Base-by-base conservation (phyloP, 2,797 vertebrate genomes). In the Siniperca undulata region DNA sequence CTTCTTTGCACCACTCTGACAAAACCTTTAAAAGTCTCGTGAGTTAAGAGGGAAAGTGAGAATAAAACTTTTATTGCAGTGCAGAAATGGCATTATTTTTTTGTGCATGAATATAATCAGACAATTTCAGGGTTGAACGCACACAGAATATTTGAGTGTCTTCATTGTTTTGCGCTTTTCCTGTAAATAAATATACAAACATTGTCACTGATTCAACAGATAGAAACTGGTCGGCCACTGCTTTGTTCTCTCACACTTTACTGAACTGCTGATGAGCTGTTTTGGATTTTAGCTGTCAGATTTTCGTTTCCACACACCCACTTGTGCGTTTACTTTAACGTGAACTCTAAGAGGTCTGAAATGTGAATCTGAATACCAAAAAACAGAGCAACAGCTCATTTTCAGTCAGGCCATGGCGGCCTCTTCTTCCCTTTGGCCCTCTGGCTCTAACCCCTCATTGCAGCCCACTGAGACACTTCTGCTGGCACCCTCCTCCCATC, bases 381-480 rank as follows among this genome's bases (percentile, higher is more conserved):
- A 78, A 87, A 64, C 59, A 38, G 81, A 90, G 71, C 80, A 83
- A 64, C 79, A 69, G 68, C 86, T 91, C 84, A 90, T 92, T 92
- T 84, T 88, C 85, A 90, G 86, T 86, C 76, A 8, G 71, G 34
- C 89, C 78, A 34, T 83, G 81, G 83, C 79, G 77, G 80, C 75
- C 81, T 88, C 70, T 69, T 77, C 81, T 82, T 83, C 88, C 74
- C 80, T 67, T 69, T 59, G 76, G 85, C 80, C 87, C 81, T 90
- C 82, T 86, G 81, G 87, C 89, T 87, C 78, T 80, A 77, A 83
- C 86, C 80, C 78, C 67, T 91, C 89, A 81, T 88, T 12, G 27
- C 85, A 86, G 78, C 68, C 80, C 81, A 86, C 89, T 90, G 81
- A 93, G 78, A 91, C 85, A 48, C 84, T 91, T 85, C 81, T 73